Base-by-base conservation (phyloP, 2,888 invertebrate species). In the Rhamnusium bicolor region DNA sequence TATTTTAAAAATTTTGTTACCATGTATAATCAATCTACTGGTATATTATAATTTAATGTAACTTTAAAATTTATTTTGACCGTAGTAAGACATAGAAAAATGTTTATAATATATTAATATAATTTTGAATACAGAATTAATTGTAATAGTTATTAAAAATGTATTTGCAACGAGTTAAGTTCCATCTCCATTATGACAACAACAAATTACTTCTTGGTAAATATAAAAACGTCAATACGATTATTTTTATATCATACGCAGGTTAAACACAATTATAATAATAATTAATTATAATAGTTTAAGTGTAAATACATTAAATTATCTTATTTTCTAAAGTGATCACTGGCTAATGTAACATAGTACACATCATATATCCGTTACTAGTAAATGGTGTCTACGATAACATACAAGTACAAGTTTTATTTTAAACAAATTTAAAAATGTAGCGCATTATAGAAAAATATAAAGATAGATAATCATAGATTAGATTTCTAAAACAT, bases 171-270 rank as follows among this genome's bases (percentile, higher is more conserved):
- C 62, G 32, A 67, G 53, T 63, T 58, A 71, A 51, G 65, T 70
- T 67, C 68, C 70, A 72, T 72, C 40, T 70, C 70, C 71, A 77
- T 74, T 73, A 74, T 70, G 29, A 58, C 58, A 71, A 58, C 69
- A 74, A 69, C 71, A 78, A 78, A 75, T 78, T 78, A 71, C 69
- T 78, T 78, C 74, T 74, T 74, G 69, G 72, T 76, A 76, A 76
- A 76, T 79, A 75, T 69, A 66, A 72, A 76, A 77, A 74, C 77
- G 77, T 79, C 77, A 79, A 71, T 74, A 66, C 56, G 66, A 73
- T 75, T 77, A 77, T 77, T 79, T 77, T 74, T 77, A 68, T 75
- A 71, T 69, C 71, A 63, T 72, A 75, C 77, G 77, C 74, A 79
- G 74, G 75, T 79, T 75, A 77, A 58, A 21, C 56, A 67, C 76